Percentiles rank a stretch among this genome's conserved stretches.
These are phyloP conservation scores for Procambarus virginalis DNA, from an alignment of 1,140 invertebrate species.

Conservation along the genomic window DNA sequence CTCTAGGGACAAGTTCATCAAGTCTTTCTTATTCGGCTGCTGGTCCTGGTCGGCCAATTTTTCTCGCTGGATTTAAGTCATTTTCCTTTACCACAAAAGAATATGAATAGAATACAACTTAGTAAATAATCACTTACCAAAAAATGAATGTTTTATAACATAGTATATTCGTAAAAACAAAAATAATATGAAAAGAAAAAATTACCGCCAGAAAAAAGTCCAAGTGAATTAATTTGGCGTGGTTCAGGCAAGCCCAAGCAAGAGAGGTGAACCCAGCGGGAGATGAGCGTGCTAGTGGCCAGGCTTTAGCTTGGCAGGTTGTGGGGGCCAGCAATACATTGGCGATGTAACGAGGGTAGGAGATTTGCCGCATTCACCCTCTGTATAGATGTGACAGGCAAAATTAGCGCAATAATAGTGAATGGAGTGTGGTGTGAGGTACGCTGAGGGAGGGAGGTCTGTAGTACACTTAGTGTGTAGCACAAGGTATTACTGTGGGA, in stretches of 20 bases:
- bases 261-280: not conserved
- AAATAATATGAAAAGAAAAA: too few species aligned
- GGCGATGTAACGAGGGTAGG: not conserved
- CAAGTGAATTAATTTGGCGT: not conserved
- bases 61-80: too few species aligned
- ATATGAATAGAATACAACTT: too few species aligned
- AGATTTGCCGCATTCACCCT: constrained; percentile 4
- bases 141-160: too few species aligned
- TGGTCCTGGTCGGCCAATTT: too few species aligned
- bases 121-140: too few species aligned
- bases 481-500: not conserved
- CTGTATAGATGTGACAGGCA: constrained; percentile 17
- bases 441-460: too few species aligned
- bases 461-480: not conserved
- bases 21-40: too few species aligned
- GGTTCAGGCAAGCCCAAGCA: not conserved
- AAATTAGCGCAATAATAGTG: constrained; percentile 19
- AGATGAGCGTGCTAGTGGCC: not conserved
- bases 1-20: too few species aligned
- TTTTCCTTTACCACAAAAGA: too few species aligned
- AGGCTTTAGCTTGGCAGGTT: not conserved
- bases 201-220: too few species aligned
- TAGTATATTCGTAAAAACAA: too few species aligned
- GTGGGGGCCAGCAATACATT: not conserved
- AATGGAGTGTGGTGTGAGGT: not conserved